phyloP scores from a whole-genome alignment of 1,140 invertebrate genomes.

The Leptopilina boulardi region DNA sequence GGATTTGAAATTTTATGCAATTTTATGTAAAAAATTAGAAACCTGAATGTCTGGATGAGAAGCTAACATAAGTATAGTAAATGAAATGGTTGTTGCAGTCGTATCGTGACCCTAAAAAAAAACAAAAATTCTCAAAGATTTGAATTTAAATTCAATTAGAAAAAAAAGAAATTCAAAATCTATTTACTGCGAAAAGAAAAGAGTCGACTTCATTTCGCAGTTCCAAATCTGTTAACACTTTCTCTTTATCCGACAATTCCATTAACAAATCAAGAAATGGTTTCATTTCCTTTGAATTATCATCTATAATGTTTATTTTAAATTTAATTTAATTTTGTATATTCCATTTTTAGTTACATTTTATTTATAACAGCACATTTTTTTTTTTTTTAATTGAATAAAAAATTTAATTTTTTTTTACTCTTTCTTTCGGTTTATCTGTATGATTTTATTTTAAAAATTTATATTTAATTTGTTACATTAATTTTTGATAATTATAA shows the following conservation, averaged over 20 bases:
- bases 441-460: too few species aligned
- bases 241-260: conserved; percentile 64
- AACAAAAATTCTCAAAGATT: background rate
- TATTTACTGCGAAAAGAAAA: conserved; percentile 79
- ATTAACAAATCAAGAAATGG: conserved; percentile 82
- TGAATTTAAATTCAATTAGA: background rate
- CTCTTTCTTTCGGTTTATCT: too few species aligned
- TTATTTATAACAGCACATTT: too few species aligned
- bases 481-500: too few species aligned
- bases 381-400: too few species aligned
- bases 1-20: too few species aligned
- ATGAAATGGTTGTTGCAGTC: conserved; percentile 79
- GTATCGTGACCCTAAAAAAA: conserved; percentile 84
- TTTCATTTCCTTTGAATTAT: conserved; percentile 46
- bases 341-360: too few species aligned
- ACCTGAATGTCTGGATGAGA: conserved; percentile 79
- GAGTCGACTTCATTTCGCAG: conserved; percentile 86
- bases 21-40: too few species aligned
- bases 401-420: too few species aligned
- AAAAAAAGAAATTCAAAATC: background rate
- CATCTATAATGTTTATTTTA: background rate
- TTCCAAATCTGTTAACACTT: conserved; percentile 75
- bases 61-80: conserved; percentile 79
- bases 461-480: too few species aligned
- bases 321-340: too few species aligned